These are phyloP conservation scores for Pachyuromys duprasi DNA, from an alignment of 2,797 vertebrate species.

Conservation along the genomic window DNA sequence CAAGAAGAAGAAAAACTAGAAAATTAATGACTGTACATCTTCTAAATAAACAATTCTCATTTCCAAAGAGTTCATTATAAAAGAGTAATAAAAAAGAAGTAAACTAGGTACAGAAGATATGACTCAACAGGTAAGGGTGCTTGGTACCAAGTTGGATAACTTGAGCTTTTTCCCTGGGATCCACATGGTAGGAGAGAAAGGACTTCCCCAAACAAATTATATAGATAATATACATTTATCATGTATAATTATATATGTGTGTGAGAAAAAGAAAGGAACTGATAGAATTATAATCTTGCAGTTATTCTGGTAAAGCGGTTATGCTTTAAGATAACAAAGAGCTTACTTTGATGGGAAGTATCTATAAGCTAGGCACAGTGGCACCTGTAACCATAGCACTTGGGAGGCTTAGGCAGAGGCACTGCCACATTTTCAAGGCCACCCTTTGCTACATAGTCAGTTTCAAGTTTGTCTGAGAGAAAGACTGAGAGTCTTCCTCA, in stretches of 20 bases:
- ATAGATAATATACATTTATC: neutral
- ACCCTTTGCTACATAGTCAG: neutral
- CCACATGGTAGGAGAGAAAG: neutral
- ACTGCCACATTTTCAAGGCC: neutral
- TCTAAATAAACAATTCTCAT: constrained; percentile 20
- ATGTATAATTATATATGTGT: neutral
- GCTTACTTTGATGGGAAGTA: neutral
- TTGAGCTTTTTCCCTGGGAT: too few species aligned
- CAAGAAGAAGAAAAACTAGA: constrained; percentile 51
- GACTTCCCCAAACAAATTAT: too few species aligned
- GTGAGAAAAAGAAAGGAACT: neutral
- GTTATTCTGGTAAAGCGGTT: neutral
- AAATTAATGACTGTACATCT: neutral
- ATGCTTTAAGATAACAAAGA: neutral
- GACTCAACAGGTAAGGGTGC: neutral
- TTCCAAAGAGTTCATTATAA: constrained; percentile 27
- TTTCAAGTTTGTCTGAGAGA: neutral
- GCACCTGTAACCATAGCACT: neutral
- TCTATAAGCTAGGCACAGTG: neutral
- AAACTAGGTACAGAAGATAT: neutral
- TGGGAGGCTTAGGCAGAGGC: neutral
- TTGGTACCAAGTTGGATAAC: neutral
- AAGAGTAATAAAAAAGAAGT: neutral
- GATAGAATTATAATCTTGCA: neutral
- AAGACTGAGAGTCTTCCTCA: too few species aligned